These are phyloP conservation scores for Hydra vulgaris DNA, from an alignment of 30 jellyfish, hydroid and myxozoan species.

Conservation along the genomic window DNA sequence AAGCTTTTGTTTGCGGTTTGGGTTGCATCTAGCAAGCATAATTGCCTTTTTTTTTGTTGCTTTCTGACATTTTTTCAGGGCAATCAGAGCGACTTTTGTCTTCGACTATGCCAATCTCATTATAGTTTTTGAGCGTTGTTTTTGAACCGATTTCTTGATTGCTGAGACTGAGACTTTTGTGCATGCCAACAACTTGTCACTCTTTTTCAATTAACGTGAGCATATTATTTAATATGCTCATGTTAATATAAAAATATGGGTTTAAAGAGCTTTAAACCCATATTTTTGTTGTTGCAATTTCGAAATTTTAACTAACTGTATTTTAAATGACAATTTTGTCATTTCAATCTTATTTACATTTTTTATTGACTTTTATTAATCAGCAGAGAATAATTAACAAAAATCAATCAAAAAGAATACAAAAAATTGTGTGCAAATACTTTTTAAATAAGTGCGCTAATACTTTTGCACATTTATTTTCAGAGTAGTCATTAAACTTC, in stretches of 20 bases:
- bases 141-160: neutral
- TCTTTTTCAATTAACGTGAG: neutral
- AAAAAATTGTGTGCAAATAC: neutral
- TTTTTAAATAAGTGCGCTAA: neutral
- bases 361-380: neutral
- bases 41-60: neutral
- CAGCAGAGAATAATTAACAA: neutral
- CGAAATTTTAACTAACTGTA: neutral
- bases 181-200: neutral
- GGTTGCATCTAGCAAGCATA: neutral
- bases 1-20: too few species aligned
- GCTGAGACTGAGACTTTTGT: neutral
- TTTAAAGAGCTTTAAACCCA: neutral
- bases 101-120: neutral
- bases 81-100: neutral
- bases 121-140: neutral
- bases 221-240: too few species aligned
- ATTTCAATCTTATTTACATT: neutral
- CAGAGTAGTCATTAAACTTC: neutral
- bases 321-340: neutral
- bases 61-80: neutral
- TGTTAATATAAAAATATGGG: too few species aligned
- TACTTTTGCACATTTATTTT: neutral
- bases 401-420: neutral
- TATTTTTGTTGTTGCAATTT: neutral